phyloP scores from a whole-genome alignment of 2,797 vertebrate genomes.

The Clarias platycephalus region DNA sequence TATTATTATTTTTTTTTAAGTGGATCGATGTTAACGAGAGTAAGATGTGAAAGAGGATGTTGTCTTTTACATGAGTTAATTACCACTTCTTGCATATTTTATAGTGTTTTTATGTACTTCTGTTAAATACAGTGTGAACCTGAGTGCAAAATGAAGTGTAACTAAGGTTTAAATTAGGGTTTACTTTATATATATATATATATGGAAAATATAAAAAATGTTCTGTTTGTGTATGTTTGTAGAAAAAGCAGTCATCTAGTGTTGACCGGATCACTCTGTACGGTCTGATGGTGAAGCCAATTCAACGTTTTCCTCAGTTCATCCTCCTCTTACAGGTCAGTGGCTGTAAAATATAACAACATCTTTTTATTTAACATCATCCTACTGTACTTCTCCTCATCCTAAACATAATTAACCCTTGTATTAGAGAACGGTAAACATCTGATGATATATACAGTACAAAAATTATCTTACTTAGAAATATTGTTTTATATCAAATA shows the following conservation, averaged over 20 bases:
- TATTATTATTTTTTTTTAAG: too few relatives aligned
- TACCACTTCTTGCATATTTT: not conserved
- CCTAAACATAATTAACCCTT: not conserved
- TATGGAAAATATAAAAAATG: too few relatives aligned
- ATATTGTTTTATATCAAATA: not conserved
- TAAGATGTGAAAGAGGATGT: not conserved
- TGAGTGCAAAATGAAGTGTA: not conserved
- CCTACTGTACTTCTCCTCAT: not conserved
- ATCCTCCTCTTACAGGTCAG: conserved; percentile 93
- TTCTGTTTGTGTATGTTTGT: conserved; percentile 39
- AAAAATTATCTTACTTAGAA: not conserved
- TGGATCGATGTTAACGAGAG: not conserved
- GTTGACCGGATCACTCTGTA: conserved; percentile 92
- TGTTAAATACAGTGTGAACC: not conserved
- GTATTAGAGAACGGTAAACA: not conserved
- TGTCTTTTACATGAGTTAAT: not conserved
- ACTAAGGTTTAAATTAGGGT: not conserved
- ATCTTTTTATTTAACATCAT: conserved; percentile 6
- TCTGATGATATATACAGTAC: not conserved
- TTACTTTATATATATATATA: not conserved
- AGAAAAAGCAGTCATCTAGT: conserved; percentile 92
- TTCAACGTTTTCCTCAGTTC: conserved; percentile 97
- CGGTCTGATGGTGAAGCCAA: conserved; percentile 96
- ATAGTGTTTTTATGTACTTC: not conserved
- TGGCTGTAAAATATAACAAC: conserved; percentile 4